A percentile compares a stretch with the other conserved stretches of the same genome.
Evolutionary conservation across 2,113 vertebrate genomes (phyloP).

Genomic region (Sinosuthora webbiana): DNA sequence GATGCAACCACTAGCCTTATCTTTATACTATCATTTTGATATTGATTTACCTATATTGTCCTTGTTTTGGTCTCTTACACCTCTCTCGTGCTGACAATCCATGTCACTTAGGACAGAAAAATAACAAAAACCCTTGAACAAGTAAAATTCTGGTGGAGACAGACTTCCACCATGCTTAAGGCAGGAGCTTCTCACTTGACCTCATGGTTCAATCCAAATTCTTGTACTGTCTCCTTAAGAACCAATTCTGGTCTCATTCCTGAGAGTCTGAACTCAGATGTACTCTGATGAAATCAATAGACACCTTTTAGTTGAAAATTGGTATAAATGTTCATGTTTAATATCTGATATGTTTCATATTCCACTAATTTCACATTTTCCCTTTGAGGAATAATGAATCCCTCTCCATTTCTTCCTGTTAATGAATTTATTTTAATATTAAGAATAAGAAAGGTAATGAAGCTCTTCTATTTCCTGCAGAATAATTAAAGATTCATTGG

Average conservation of each 20-base stretch:
- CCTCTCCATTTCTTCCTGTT: not conserved
- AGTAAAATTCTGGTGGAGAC: not conserved
- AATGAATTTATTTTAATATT: conserved; percentile 26
- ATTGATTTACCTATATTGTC: not conserved
- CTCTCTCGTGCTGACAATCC: not conserved
- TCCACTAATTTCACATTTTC: not conserved
- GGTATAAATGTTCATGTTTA: not conserved
- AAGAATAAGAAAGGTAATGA: not conserved
- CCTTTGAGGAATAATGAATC: not conserved
- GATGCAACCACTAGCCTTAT: not conserved
- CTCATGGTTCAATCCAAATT: not conserved
- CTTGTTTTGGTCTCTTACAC: not conserved
- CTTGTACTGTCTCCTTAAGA: not conserved
- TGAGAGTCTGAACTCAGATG: not conserved
- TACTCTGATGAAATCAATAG: not conserved
- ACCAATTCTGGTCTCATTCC: not conserved
- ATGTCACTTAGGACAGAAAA: not conserved
- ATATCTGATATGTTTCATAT: not conserved
- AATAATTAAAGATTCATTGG: conserved; percentile 11
- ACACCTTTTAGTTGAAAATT: not conserved
- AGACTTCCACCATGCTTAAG: fast-evolving
- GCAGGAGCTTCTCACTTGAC: not conserved
- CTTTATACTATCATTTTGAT: not conserved
- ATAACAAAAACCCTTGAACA: not conserved
- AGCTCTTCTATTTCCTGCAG: not conserved